These are phyloP conservation scores for Coreoperca whiteheadi DNA, from an alignment of 2,113 vertebrate genomes.

Conservation along the genomic window DNA sequence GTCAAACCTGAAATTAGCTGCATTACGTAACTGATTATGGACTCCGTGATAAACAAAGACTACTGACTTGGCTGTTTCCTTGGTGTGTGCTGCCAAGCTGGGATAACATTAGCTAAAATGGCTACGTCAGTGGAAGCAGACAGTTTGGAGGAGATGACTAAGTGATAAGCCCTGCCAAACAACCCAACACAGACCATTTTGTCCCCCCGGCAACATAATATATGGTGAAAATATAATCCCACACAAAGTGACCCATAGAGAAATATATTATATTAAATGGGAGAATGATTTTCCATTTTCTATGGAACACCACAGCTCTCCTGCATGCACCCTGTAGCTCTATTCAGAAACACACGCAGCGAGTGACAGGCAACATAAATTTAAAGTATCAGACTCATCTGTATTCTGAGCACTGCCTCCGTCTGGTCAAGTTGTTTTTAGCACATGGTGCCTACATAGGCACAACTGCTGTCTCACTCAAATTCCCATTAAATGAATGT, in stretches of 20 bases:
- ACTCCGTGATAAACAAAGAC: conserved; percentile 43
- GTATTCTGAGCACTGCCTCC: conserved; percentile 61
- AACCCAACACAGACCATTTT: conserved; percentile 9
- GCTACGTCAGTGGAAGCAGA: conserved; percentile 29
- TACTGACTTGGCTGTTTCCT: conserved; percentile 36
- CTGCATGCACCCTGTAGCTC: conserved; percentile 33
- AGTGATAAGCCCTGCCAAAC: conserved; percentile 36
- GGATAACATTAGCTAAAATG: conserved; percentile 36
- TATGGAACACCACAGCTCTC: conserved; percentile 25
- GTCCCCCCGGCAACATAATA: conserved; percentile 11
- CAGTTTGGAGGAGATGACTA: conserved; percentile 52
- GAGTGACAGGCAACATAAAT: conserved; percentile 50
- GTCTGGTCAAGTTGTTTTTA: conserved; percentile 44
- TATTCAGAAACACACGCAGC: conserved; percentile 43
- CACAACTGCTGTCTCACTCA: conserved; percentile 50
- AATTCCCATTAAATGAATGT: conserved; percentile 66
- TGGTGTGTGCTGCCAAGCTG: conserved; percentile 38
- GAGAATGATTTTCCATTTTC: conserved; percentile 55
- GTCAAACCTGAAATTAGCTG: conserved; percentile 37
- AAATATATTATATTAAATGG: conserved; percentile 42
- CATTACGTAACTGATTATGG: conserved; percentile 46
- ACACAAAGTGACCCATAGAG: conserved; percentile 43
- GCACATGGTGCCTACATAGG: conserved; percentile 28
- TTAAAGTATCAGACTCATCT: conserved; percentile 65
- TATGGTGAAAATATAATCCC: conserved; percentile 36